Conservation (phyloP, 2,888 invertebrate genomes). For the Euplexia lucipara region DNA sequence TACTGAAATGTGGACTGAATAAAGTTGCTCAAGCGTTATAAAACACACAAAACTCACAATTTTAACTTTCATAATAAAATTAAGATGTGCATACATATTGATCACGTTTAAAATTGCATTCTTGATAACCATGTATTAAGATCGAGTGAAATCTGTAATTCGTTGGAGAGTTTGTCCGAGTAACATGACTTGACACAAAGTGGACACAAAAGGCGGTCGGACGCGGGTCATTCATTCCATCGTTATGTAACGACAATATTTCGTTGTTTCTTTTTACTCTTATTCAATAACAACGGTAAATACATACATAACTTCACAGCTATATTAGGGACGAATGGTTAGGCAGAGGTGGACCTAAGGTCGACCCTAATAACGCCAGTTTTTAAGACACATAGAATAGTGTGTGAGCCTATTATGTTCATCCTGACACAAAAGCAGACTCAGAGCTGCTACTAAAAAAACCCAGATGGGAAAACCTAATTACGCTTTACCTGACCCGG, state of each 20-base stretch:
- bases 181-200: constrained; percentile 72
- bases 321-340: not conserved
- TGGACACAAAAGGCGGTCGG: constrained; percentile 62
- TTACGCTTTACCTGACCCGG: too few relatives aligned
- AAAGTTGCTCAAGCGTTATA: constrained; percentile 56
- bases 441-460: too few relatives aligned
- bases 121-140: constrained; percentile 62
- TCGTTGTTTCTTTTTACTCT: constrained; percentile 55
- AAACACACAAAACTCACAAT: constrained; percentile 49
- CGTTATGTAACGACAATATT: constrained; percentile 58
- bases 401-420: too few relatives aligned
- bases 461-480: too few relatives aligned
- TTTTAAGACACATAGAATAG: too few relatives aligned
- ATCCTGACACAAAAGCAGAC: too few relatives aligned
- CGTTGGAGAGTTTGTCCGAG: constrained; percentile 62
- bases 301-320: not conserved
- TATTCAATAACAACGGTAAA: constrained; percentile 42
- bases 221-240: constrained; percentile 59
- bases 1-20: constrained; percentile 59
- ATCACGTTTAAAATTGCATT: constrained; percentile 60
- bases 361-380: too few relatives aligned
- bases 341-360: too few relatives aligned
- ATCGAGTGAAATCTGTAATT: constrained; percentile 69
- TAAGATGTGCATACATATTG: constrained; percentile 43
- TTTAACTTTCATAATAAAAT: constrained; percentile 44